phyloP scores from a whole-genome alignment of 2,113 vertebrate species.

The Malurus melanocephalus region DNA sequence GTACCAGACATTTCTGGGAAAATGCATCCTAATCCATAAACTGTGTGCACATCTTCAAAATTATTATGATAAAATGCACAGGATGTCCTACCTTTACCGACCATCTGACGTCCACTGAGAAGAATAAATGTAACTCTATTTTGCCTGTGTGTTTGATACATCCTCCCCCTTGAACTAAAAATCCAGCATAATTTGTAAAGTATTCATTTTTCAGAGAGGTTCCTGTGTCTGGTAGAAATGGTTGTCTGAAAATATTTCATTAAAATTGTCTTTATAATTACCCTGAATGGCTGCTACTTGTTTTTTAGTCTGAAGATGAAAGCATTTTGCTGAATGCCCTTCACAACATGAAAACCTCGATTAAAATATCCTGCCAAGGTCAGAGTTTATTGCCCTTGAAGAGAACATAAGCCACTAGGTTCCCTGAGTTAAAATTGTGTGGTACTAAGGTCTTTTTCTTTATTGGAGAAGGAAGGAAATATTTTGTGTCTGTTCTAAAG shows the following conservation, averaged over 20 bases:
- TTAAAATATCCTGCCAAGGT: slow-evolving; percentile 3
- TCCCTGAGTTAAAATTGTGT: neutral
- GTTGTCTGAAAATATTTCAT: neutral
- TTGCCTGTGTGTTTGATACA: neutral
- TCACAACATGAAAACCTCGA: neutral
- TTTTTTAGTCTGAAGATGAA: slow-evolving; percentile 2
- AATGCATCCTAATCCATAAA: neutral
- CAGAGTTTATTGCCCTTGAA: slow-evolving; percentile 32
- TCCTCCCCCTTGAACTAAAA: neutral
- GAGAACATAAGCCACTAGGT: neutral
- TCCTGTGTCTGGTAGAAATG: neutral
- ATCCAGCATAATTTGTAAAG: neutral
- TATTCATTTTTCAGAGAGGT: neutral
- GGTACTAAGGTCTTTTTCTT: neutral
- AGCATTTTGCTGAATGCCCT: neutral
- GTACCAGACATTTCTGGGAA: neutral
- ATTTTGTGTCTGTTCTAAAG: neutral
- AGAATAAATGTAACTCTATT: neutral
- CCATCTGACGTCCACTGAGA: neutral
- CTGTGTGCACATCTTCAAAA: neutral
- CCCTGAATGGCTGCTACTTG: neutral
- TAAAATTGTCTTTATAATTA: neutral
- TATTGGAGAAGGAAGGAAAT: neutral
- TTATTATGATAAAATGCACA: fast-evolving
- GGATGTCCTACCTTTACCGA: neutral